Evolutionary conservation across 2,113 vertebrate species (phyloP).

Genomic region (Damaliscus lunatus): DNA sequence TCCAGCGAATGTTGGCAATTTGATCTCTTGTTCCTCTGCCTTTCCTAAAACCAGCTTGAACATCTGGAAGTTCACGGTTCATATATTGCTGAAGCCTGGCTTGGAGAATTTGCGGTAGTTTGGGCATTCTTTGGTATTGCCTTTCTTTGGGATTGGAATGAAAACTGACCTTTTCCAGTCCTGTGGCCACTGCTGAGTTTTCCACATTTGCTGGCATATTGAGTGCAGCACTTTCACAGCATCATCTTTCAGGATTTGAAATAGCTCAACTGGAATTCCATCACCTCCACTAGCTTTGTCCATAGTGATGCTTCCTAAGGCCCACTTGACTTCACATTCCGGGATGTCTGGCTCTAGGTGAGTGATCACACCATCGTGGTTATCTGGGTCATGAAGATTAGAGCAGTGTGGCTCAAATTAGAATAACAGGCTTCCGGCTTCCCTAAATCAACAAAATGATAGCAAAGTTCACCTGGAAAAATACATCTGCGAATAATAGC

Average conservation of each 20-base stretch:
- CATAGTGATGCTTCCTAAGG: not conserved
- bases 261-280: not conserved
- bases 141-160: not conserved
- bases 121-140: not conserved
- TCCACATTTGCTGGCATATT: not conserved
- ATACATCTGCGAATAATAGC: not conserved
- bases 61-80: not conserved
- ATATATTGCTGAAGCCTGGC: not conserved
- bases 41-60: not conserved
- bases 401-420: not conserved
- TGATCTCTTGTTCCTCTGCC: not conserved
- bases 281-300: not conserved
- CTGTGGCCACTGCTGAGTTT: not conserved
- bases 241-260: not conserved
- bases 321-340: not conserved
- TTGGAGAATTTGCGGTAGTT: not conserved
- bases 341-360: not conserved
- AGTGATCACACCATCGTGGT: not conserved
- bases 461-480: not conserved
- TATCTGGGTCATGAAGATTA: not conserved
- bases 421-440: not conserved
- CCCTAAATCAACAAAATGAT: not conserved
- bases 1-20: not conserved
- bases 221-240: not conserved
- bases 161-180: not conserved